Conservation (phyloP, 2,888 invertebrate genomes). For the Monoplex corrugatus region DNA sequence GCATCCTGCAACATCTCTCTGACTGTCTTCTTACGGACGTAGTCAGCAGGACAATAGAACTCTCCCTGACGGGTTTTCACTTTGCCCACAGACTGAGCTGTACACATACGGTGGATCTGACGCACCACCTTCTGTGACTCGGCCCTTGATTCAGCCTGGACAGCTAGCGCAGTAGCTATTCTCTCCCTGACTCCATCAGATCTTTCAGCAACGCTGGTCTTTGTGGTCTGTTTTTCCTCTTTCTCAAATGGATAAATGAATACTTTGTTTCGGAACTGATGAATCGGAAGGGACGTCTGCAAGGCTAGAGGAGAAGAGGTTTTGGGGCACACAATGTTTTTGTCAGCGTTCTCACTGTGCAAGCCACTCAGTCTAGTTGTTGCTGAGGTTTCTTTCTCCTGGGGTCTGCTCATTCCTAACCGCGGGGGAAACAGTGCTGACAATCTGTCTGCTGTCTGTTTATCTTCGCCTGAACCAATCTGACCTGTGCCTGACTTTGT, state of each 20-base stretch:
- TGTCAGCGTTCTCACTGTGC: too few relatives aligned
- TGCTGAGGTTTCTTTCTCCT: neutral
- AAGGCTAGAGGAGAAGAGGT: too few relatives aligned
- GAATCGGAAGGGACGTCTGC: neutral
- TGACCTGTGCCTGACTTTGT: too few relatives aligned
- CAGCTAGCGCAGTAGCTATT: too few relatives aligned
- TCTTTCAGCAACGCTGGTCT: neutral
- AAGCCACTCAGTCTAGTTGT: too few relatives aligned
- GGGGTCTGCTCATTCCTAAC: neutral
- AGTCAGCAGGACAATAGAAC: conserved; percentile 5
- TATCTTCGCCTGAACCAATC: neutral
- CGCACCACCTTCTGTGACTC: neutral
- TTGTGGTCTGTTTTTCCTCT: neutral
- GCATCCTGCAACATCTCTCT: conserved; percentile 1
- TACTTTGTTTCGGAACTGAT: conserved; percentile 16
- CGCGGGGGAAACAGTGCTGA: neutral
- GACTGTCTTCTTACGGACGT: neutral
- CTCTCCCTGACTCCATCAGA: too few relatives aligned
- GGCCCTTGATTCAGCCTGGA: neutral
- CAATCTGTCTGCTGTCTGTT: neutral
- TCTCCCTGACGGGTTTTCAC: conserved; percentile 7
- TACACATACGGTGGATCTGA: neutral
- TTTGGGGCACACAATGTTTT: too few relatives aligned
- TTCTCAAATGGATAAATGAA: conserved; percentile 22
- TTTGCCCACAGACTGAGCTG: neutral